Percentiles rank a stretch among this genome's conserved stretches.
Evolutionary conservation across 2,888 invertebrate species (phyloP).

Genomic region (Ashinkailepas kermadecensis): DNA sequence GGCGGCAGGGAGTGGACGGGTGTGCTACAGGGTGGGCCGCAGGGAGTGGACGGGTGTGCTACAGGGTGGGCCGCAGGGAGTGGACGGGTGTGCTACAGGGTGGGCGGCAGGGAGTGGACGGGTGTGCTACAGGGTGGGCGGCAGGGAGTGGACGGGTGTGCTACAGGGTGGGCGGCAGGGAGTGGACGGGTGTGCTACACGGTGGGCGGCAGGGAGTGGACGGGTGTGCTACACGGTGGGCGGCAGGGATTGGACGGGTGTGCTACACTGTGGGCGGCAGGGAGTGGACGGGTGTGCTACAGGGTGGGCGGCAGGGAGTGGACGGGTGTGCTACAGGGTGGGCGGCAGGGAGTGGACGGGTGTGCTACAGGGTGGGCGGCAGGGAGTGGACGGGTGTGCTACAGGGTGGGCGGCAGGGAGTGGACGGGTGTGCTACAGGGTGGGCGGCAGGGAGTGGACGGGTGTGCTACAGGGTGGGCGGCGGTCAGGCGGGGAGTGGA

Average conservation of each 20-base stretch:
- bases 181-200: too few species aligned
- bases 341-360: conserved; percentile 33
- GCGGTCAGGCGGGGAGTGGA: too few species aligned
- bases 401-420: conserved; percentile 48
- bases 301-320: conserved; percentile 48
- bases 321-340: conserved; percentile 47
- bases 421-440: too few species aligned
- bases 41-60: too few species aligned
- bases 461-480: too few species aligned
- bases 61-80: too few species aligned
- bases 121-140: conserved; percentile 48
- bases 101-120: conserved; percentile 39
- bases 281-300: neutral
- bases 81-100: conserved; percentile 44
- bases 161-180: conserved; percentile 48
- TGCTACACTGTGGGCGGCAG: too few species aligned
- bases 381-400: too few species aligned
- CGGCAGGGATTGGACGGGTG: neutral
- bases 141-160: neutral
- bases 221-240: conserved; percentile 45
- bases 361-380: conserved; percentile 48
- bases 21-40: too few species aligned
- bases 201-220: conserved; percentile 44
- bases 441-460: too few species aligned
- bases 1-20: conserved; percentile 33